Evolutionary conservation across 2,113 vertebrate genomes (phyloP).

Genomic region (Hippoglossus stenolepis): DNA sequence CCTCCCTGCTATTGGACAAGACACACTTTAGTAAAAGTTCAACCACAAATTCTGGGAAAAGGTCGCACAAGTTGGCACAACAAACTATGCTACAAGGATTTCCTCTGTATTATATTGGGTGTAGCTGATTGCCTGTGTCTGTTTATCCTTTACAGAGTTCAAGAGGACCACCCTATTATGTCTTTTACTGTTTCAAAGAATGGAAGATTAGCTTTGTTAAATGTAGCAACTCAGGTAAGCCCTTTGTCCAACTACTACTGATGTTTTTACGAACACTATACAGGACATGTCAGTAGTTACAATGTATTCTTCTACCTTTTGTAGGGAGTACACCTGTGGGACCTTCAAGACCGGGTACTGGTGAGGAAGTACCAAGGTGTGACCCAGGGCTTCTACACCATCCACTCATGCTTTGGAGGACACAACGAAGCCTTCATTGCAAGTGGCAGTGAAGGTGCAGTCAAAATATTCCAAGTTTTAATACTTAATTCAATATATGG

Average conservation of each 20-base stretch:
- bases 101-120: not conserved
- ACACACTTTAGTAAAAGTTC: too few relatives aligned
- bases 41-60: too few relatives aligned
- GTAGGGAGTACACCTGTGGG: slow-evolving; percentile 99
- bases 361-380: slow-evolving; percentile 99
- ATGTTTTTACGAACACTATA: too few relatives aligned
- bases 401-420: slow-evolving; percentile 99
- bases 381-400: slow-evolving; percentile 99
- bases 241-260: not conserved
- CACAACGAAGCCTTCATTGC: slow-evolving; percentile 99
- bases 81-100: not conserved
- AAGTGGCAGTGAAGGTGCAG: slow-evolving; percentile 97
- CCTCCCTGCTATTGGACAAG: too few relatives aligned
- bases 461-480: not conserved
- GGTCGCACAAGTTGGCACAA: too few relatives aligned
- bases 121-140: slow-evolving; percentile 5
- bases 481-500: not conserved
- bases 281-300: not conserved
- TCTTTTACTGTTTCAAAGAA: slow-evolving; percentile 99
- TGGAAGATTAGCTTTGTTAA: slow-evolving; percentile 99
- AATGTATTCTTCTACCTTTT: not conserved
- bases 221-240: slow-evolving; percentile 99
- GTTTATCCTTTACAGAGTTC: slow-evolving; percentile 87
- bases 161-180: slow-evolving; percentile 99
- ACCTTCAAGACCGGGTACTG: slow-evolving; percentile 99